phyloP scores from a whole-genome alignment of 2,888 invertebrate genomes.

The Eupithecia exiguata region DNA sequence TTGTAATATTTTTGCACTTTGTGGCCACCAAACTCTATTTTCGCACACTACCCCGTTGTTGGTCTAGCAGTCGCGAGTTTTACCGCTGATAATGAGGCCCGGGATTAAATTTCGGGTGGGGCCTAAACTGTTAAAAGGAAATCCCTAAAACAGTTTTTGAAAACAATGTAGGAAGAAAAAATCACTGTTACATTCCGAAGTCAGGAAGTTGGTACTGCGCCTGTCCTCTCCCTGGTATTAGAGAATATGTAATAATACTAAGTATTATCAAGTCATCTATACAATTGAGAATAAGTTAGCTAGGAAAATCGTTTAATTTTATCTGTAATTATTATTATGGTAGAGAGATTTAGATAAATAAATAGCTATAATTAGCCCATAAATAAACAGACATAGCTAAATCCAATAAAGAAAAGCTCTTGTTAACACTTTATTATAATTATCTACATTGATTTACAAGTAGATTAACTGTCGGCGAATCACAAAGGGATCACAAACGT shows the following conservation, averaged over 20 bases:
- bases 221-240: not conserved
- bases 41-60: not conserved
- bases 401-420: constrained; percentile 7
- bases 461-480: constrained; percentile 14
- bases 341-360: not conserved
- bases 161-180: not conserved
- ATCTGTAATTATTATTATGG: too few relatives aligned
- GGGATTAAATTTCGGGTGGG: not conserved
- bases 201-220: not conserved
- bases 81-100: not conserved
- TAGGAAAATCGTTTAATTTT: too few relatives aligned
- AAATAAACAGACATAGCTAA: not conserved
- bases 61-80: not conserved
- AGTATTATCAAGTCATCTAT: too few relatives aligned
- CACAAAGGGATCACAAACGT: constrained; percentile 12
- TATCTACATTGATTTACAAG: constrained; percentile 16
- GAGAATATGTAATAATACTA: too few relatives aligned
- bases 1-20: too few relatives aligned
- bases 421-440: constrained; percentile 5
- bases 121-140: not conserved
- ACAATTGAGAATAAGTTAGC: too few relatives aligned
- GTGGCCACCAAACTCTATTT: too few relatives aligned
- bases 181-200: not conserved
- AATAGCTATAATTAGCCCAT: not conserved
- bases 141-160: too few relatives aligned